phyloP scores from a whole-genome alignment of 2,888 invertebrate species.

The Mimumesa dahlbomi region DNA sequence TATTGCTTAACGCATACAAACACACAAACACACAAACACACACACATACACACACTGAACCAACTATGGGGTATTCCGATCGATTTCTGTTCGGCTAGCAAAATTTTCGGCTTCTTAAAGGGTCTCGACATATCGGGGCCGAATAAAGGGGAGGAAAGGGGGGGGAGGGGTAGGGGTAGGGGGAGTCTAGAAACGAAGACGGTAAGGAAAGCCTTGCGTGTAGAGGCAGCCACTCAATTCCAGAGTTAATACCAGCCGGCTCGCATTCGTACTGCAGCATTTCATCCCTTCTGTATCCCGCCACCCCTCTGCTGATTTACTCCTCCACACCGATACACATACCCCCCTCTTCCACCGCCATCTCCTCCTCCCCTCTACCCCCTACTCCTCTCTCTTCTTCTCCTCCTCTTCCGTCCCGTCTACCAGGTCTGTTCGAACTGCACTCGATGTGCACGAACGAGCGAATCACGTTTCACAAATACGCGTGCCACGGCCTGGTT shows the following conservation, averaged over 20 bases:
- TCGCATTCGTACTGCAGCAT: slow-evolving; percentile 44
- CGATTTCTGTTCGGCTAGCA: slow-evolving; percentile 1
- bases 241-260: slow-evolving; percentile 55
- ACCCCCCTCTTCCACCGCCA: neutral
- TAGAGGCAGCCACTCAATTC: slow-evolving; percentile 55
- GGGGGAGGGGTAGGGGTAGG: neutral
- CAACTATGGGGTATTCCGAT: neutral
- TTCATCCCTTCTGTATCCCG: slow-evolving; percentile 25
- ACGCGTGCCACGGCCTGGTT: slow-evolving; percentile 35
- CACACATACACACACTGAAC: slow-evolving; percentile 9
- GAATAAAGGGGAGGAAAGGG: neutral
- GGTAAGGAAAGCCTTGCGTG: slow-evolving; percentile 27
- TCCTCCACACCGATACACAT: neutral
- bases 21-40: too few relatives aligned
- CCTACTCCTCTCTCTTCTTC: slow-evolving; percentile 30
- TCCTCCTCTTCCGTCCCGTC: slow-evolving; percentile 21
- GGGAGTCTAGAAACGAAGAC: slow-evolving; percentile 10
- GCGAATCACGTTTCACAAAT: slow-evolving; percentile 54
- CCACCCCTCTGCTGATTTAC: too few relatives aligned
- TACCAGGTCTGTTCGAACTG: slow-evolving; percentile 27
- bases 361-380: too few relatives aligned
- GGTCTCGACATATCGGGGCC: slow-evolving; percentile 5
- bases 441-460: slow-evolving; percentile 35
- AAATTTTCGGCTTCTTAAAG: slow-evolving; percentile 19
- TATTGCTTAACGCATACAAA: slow-evolving; percentile 37